phyloP scores from a whole-genome alignment of 1,140 invertebrate genomes.

The Cylas formicarius region DNA sequence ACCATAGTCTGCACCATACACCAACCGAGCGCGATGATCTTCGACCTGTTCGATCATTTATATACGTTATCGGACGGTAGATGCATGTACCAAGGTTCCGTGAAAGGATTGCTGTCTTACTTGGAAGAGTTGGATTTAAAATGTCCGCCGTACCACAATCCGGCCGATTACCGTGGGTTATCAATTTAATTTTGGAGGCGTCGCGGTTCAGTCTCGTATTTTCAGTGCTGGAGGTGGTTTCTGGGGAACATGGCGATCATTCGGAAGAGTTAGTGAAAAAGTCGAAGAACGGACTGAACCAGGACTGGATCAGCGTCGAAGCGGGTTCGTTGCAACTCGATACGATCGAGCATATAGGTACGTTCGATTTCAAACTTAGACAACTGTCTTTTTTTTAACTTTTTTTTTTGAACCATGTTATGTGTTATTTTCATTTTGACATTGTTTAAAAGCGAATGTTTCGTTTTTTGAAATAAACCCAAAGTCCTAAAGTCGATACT shows the following conservation, averaged over 20 bases:
- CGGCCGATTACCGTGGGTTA: conserved; percentile 77
- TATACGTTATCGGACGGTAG: conserved; percentile 74
- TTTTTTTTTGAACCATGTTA: conserved; percentile 1
- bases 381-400: not conserved
- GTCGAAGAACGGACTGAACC: conserved; percentile 63
- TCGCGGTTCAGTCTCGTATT: conserved; percentile 2
- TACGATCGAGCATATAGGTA: conserved; percentile 36
- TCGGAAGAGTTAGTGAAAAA: conserved; percentile 51
- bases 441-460: too few relatives aligned
- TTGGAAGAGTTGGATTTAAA: conserved; percentile 60
- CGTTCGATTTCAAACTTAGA: conserved; percentile 5
- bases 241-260: conserved; percentile 67
- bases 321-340: conserved; percentile 37
- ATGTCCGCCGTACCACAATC: conserved; percentile 85
- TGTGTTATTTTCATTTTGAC: conserved; percentile 7
- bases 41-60: conserved; percentile 85
- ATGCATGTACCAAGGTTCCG: conserved; percentile 77
- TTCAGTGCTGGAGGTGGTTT: conserved; percentile 79
- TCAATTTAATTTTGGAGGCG: conserved; percentile 1
- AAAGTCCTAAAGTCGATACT: too few relatives aligned
- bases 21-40: conserved; percentile 80
- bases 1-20: conserved; percentile 80
- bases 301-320: conserved; percentile 48
- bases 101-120: conserved; percentile 67
- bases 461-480: too few relatives aligned